A percentile compares a stretch with the other conserved stretches of the same genome.
Conservation (phyloP, 2,888 invertebrate species). For the Proisotoma minuta region DNA sequence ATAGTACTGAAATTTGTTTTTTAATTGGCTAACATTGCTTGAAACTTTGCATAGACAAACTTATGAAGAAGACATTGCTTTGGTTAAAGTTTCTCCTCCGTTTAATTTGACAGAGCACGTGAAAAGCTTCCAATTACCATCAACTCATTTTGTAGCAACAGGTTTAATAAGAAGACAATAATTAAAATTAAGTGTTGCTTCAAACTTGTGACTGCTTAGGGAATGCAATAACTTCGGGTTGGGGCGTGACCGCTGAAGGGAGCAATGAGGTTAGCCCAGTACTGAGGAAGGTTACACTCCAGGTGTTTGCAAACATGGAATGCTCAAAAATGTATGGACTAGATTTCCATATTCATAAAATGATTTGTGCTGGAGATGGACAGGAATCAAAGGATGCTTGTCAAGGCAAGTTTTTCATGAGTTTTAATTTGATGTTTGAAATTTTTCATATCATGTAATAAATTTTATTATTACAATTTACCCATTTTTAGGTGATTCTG, state of each 20-base stretch:
- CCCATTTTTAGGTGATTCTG: constrained; percentile 11
- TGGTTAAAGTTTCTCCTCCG: constrained; percentile 24
- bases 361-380: constrained; percentile 25
- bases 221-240: constrained; percentile 22
- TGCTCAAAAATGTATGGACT: constrained; percentile 19
- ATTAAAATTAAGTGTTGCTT: too few species aligned
- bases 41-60: constrained; percentile 3
- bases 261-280: constrained; percentile 23
- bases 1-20: background rate
- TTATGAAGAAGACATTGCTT: constrained; percentile 24
- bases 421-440: background rate
- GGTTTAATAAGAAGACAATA: too few species aligned
- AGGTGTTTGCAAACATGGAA: constrained; percentile 14
- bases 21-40: background rate
- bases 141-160: constrained; percentile 20
- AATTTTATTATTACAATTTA: background rate
- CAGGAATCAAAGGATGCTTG: constrained; percentile 23
- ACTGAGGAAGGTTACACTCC: constrained; percentile 20
- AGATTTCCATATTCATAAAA: constrained; percentile 19
- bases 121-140: constrained; percentile 16
- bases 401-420: background rate
- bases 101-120: constrained; percentile 15
- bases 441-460: background rate
- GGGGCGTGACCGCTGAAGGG: constrained; percentile 24
- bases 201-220: too few species aligned